phyloP scores from a whole-genome alignment of 2,888 invertebrate genomes.

The Polyploca ridens region DNA sequence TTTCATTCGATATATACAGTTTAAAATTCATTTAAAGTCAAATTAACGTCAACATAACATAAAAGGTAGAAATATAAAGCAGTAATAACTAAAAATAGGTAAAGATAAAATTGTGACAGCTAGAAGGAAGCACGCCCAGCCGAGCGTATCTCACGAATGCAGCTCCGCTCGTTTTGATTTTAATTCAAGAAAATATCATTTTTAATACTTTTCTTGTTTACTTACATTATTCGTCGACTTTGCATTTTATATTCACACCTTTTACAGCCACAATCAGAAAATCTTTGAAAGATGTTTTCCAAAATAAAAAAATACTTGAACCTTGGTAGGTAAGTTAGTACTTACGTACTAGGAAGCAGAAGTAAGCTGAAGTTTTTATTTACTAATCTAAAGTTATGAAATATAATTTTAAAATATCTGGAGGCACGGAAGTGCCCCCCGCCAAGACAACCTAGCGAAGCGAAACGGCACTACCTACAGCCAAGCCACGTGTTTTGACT shows the following conservation, averaged over 20 bases:
- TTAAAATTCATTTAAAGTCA: constrained; percentile 30
- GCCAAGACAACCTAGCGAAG: too few species aligned
- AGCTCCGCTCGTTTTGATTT: constrained; percentile 59
- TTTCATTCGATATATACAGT: constrained; percentile 6
- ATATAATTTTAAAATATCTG: too few species aligned
- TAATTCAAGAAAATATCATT: constrained; percentile 61
- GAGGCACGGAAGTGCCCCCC: too few species aligned
- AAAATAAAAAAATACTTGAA: neutral
- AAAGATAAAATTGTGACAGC: constrained; percentile 71
- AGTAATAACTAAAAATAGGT: constrained; percentile 63
- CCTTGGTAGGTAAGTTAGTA: neutral
- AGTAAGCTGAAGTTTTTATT: too few species aligned
- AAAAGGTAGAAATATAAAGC: constrained; percentile 51
- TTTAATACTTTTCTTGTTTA: constrained; percentile 41
- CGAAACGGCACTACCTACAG: too few species aligned
- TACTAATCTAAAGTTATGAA: too few species aligned
- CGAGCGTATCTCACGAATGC: constrained; percentile 66
- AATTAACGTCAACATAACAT: constrained; percentile 52
- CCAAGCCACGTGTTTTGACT: too few species aligned
- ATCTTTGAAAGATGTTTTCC: neutral
- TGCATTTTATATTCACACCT: constrained; percentile 7
- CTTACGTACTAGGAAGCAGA: too few species aligned
- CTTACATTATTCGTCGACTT: constrained; percentile 30
- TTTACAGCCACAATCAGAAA: neutral
- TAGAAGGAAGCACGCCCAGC: constrained; percentile 63